Evolutionary conservation across 2,888 invertebrate genomes (phyloP), one percentile per base, ranked within the genome.

Genomic region (Arge pagana): DNA sequence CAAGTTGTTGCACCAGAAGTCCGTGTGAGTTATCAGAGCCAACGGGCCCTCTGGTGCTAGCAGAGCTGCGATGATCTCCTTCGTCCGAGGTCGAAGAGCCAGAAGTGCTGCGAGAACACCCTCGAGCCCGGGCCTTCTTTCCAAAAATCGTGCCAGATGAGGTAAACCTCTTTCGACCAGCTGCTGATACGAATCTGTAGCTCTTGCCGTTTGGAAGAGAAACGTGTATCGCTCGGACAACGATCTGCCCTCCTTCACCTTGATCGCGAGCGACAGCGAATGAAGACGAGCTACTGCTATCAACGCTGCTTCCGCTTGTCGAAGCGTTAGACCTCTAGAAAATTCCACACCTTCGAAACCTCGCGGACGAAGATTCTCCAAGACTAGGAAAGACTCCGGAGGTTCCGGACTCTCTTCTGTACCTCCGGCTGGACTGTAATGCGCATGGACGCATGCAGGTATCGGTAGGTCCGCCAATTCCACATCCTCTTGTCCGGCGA

Each of bases 1-100:
- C 11, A 90, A 79, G 76, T 90, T 90, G 62, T 89, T 89, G 70
- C 88, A 88, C 90, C 90, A 90, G 74, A 90, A 90, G 70, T 90
- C 90, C 0, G 89, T 90, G 72, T 90, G 90, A 0, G 89, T 90
- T 54, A 90, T 85, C 4, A 89, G 80, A 0, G 89, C 87, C 65
- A 86, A 75, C 0, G 90, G 89, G 65, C 87, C 89, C 41, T 85
- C 82, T 0, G 90, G 89, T 37, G 85, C 82, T 23, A 90, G 76
- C 5, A 90, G 77, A 2, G 85, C 84, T 15, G 87, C 86, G 18
- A 90, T 87, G 37, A 89, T 80, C 13, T 86, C 83, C 64, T 88
- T 87, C 8, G 89, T 89, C 53, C 84, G 81, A 1, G 86, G 84
- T 56, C 87, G 80, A 4, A 85, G 75, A 1, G 79, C 74, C 51